phyloP scores from a whole-genome alignment of 2,888 invertebrate species.

The Scaptomyza reducta region DNA sequence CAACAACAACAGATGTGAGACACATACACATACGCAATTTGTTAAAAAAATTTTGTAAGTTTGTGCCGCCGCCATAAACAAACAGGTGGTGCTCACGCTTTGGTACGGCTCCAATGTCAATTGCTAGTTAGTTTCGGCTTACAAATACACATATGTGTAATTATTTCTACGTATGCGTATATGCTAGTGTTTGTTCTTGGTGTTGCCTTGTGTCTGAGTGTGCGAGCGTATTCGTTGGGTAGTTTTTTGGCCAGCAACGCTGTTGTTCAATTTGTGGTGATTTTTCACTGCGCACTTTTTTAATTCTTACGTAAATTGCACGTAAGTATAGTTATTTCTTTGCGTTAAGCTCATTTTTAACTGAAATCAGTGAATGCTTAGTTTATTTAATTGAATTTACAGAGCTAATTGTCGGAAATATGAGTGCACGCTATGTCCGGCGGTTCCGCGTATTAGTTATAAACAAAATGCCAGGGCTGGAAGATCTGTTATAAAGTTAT shows the following conservation, averaged over 20 bases:
- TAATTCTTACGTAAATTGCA: conserved; percentile 56
- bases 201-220: conserved; percentile 1
- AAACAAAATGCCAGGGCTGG: conserved; percentile 60
- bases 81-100: conserved; percentile 49
- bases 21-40: conserved; percentile 37
- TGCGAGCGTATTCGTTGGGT: conserved; percentile 17
- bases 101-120: conserved; percentile 47
- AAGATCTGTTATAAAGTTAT: background rate
- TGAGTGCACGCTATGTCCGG: conserved; percentile 33
- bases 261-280: conserved; percentile 19
- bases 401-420: conserved; percentile 19
- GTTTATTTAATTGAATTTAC: conserved; percentile 39
- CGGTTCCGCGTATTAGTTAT: conserved; percentile 54
- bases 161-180: conserved; percentile 9
- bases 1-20: conserved; percentile 16
- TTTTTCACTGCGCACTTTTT: conserved; percentile 47
- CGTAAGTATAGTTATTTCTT: conserved; percentile 16
- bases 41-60: conserved; percentile 36
- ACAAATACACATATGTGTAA: conserved; percentile 16
- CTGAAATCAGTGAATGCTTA: conserved; percentile 20
- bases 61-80: conserved; percentile 45
- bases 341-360: conserved; percentile 5
- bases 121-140: conserved; percentile 50
- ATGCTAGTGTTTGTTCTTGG: conserved; percentile 12
- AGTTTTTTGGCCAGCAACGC: conserved; percentile 31